Conservation (phyloP, 1,140 invertebrate genomes). For the Babylonia areolata region DNA sequence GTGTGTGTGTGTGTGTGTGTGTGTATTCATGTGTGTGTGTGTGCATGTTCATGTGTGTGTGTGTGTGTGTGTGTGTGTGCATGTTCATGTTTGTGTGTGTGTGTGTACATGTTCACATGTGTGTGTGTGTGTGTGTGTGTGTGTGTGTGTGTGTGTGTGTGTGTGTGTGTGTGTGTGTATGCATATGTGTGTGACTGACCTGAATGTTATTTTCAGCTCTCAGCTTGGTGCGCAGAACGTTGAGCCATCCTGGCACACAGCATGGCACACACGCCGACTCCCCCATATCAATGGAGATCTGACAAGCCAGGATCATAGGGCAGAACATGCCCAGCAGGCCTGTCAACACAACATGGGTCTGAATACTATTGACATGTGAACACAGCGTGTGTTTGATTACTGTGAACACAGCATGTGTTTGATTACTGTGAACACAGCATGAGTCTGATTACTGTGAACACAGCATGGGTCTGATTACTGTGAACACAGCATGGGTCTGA, state of each 20-base stretch:
- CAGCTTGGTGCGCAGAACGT: conserved; percentile 45
- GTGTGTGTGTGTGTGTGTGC: too few species aligned
- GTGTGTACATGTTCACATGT: neutral
- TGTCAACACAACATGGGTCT: neutral
- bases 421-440: too few species aligned
- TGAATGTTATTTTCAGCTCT: conserved; percentile 42
- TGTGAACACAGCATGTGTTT: too few species aligned
- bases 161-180: neutral
- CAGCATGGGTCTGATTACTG: too few species aligned
- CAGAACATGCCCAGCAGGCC: conserved; percentile 19
- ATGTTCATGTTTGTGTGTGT: too few species aligned
- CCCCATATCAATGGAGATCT: conserved; percentile 34
- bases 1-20: too few species aligned
- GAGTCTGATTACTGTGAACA: too few species aligned
- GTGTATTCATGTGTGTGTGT: too few species aligned
- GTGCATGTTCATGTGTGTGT: too few species aligned
- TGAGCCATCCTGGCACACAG: conserved; percentile 42
- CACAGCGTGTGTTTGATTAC: too few species aligned
- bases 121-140: neutral
- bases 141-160: neutral
- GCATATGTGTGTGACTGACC: conserved; percentile 21
- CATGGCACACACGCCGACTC: conserved; percentile 48
- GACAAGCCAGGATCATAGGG: conserved; percentile 13
- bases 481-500: too few species aligned
- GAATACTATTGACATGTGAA: too few species aligned